Conservation (phyloP, 2,888 invertebrate genomes). For the Nemoura dubitans region DNA sequence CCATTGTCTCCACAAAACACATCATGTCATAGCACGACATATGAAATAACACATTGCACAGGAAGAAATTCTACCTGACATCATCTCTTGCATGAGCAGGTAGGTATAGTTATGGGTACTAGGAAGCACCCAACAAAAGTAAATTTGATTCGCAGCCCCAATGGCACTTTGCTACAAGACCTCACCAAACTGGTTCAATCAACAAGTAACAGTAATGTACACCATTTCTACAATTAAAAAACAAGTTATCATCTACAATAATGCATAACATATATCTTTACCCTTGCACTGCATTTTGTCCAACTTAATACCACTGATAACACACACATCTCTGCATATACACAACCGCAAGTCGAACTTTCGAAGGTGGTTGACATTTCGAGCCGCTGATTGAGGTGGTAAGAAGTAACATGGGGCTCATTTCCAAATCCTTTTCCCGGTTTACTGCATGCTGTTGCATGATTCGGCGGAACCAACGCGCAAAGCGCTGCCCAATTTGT, state of each 20-base stretch:
- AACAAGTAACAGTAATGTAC: not conserved
- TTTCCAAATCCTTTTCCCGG: too few species aligned
- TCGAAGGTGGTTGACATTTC: too few species aligned
- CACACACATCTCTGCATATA: not conserved
- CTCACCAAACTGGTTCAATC: not conserved
- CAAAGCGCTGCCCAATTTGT: too few species aligned
- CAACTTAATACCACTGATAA: not conserved
- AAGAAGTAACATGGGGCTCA: too few species aligned
- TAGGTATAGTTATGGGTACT: not conserved
- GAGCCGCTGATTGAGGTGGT: too few species aligned
- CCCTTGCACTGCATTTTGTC: not conserved
- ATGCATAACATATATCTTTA: too few species aligned
- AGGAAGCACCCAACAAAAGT: not conserved
- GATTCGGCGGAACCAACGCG: too few species aligned
- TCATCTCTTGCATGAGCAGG: not conserved
- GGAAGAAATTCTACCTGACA: not conserved
- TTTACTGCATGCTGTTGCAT: too few species aligned
- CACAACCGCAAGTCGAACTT: too few species aligned
- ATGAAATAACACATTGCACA: not conserved
- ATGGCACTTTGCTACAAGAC: not conserved
- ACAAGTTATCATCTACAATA: not conserved
- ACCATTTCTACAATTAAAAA: not conserved
- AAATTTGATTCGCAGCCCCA: not conserved
- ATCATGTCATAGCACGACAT: not conserved
- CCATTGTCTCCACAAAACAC: not conserved